phyloP scores from a whole-genome alignment of 2,888 invertebrate genomes.

The Notocelia uddmanniana region DNA sequence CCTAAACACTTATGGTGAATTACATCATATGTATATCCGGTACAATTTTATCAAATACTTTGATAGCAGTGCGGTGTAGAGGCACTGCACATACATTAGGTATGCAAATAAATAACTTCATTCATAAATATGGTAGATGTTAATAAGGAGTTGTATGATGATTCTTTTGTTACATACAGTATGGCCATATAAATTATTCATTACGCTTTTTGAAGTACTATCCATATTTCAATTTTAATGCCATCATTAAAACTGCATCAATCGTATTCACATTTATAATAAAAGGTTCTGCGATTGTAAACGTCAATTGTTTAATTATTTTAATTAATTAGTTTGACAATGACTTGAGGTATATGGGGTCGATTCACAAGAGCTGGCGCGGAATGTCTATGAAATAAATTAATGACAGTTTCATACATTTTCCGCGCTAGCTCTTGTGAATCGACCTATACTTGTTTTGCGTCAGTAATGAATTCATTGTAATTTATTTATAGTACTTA shows the following conservation, averaged over 20 bases:
- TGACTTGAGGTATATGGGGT: not conserved
- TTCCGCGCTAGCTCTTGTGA: too few species aligned
- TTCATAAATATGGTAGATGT: slow-evolving; percentile 39
- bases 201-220: slow-evolving; percentile 24
- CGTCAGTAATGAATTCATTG: not conserved
- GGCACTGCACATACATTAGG: slow-evolving; percentile 19
- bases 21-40: not conserved
- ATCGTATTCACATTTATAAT: not conserved
- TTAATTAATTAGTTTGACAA: not conserved
- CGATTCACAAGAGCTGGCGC: too few species aligned
- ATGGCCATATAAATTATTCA: slow-evolving; percentile 40
- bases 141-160: slow-evolving; percentile 15
- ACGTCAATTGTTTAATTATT: not conserved
- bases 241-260: slow-evolving; percentile 34
- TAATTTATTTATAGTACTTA: too few species aligned
- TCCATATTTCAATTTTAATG: slow-evolving; percentile 32
- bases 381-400: too few species aligned
- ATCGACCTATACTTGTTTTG: not conserved
- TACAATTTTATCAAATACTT: not conserved
- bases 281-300: not conserved
- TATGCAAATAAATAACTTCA: slow-evolving; percentile 42
- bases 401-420: too few species aligned
- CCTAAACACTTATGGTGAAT: too few species aligned
- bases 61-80: slow-evolving; percentile 3
- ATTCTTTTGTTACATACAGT: slow-evolving; percentile 33